Percentiles rank a stretch among this genome's conserved stretches.
Conservation (phyloP, 2,888 invertebrate species). For the Camponotus fellah region DNA sequence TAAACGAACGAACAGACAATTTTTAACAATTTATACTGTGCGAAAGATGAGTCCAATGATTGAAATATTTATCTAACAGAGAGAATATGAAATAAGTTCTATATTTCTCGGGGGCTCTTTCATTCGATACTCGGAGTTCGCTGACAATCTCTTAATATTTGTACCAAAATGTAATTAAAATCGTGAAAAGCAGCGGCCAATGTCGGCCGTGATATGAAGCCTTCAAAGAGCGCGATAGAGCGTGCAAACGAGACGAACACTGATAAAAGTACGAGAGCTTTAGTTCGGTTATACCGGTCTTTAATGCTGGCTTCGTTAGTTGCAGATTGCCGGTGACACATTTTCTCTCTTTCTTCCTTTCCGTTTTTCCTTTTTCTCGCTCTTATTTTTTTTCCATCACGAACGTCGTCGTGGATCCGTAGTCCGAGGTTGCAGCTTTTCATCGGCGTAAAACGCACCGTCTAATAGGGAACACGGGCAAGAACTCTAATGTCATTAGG, state of each 20-base stretch:
- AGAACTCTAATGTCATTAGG: constrained; percentile 47
- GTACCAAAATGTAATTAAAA: constrained; percentile 26
- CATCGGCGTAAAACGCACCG: constrained; percentile 38
- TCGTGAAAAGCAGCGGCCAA: constrained; percentile 14
- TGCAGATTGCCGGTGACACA: constrained; percentile 48
- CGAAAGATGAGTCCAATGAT: neutral
- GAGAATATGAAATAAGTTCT: neutral
- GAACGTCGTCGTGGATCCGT: neutral
- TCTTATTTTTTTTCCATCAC: neutral
- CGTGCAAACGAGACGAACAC: constrained; percentile 19
- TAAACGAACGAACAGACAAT: neutral
- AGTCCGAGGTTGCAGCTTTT: constrained; percentile 40
- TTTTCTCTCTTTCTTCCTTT: constrained; percentile 2
- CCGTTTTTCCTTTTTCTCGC: neutral
- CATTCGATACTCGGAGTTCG: neutral
- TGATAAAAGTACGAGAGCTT: constrained; percentile 5
- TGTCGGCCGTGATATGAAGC: neutral
- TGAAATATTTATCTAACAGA: neutral
- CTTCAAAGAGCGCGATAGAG: constrained; percentile 28
- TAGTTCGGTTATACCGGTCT: constrained; percentile 10
- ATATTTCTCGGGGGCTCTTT: neutral
- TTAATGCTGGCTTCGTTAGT: constrained; percentile 54
- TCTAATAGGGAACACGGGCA: constrained; percentile 30
- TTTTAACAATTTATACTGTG: neutral
- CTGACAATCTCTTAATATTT: constrained; percentile 1